These are phyloP conservation scores for Monopis laevigella DNA, from an alignment of 2,888 invertebrate genomes.

Conservation along the genomic window DNA sequence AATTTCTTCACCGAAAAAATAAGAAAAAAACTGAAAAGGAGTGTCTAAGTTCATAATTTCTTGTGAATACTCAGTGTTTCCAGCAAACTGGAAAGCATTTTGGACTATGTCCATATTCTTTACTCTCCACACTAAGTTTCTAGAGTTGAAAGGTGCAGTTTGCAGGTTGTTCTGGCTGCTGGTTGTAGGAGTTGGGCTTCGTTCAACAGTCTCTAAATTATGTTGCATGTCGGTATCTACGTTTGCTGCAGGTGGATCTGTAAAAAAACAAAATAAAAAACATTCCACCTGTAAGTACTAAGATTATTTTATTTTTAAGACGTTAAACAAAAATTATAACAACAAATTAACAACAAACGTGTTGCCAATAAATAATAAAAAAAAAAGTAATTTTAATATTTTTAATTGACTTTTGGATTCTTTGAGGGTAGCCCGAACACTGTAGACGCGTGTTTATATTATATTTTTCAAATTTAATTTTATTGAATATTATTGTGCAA, in stretches of 20 bases:
- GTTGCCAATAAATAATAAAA: too few relatives aligned
- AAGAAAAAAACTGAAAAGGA: not conserved
- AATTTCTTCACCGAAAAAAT: constrained; percentile 1
- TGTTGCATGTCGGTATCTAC: constrained; percentile 24
- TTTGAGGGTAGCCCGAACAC: too few relatives aligned
- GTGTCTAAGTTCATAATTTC: not conserved
- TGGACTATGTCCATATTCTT: constrained; percentile 24
- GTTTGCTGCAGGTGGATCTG: constrained; percentile 22
- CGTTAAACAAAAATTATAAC: too few relatives aligned
- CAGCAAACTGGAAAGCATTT: constrained; percentile 5
- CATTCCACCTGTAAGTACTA: too few relatives aligned
- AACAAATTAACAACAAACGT: too few relatives aligned
- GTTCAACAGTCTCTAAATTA: constrained; percentile 27
- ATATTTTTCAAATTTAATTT: too few relatives aligned
- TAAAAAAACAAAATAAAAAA: too few relatives aligned
- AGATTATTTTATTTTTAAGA: too few relatives aligned
- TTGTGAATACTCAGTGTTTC: not conserved
- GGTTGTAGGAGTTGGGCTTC: constrained; percentile 24
- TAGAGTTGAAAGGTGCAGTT: constrained; percentile 26
- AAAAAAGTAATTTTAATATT: too few relatives aligned
- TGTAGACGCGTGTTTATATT: too few relatives aligned
- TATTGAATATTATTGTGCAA: too few relatives aligned
- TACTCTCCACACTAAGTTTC: constrained; percentile 28
- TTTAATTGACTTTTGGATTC: too few relatives aligned
- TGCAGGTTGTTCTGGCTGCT: constrained; percentile 26